A percentile compares a stretch with the other conserved stretches of the same genome.
phyloP scores from a whole-genome alignment of 1,140 invertebrate species.

The Teleogryllus occipitalis region DNA sequence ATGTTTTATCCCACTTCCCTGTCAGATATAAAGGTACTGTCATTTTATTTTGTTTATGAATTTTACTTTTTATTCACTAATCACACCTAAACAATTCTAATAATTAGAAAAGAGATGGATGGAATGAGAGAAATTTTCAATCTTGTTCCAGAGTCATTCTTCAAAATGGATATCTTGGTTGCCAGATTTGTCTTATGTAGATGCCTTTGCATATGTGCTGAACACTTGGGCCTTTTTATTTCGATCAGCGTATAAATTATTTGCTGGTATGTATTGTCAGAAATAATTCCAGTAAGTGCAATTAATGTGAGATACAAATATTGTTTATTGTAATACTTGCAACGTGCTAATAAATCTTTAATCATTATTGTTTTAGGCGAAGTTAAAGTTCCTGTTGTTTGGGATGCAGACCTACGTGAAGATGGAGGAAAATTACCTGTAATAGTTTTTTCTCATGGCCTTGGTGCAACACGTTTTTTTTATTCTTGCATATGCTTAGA shows the following conservation, averaged over 20 bases:
- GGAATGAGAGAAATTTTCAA: background rate
- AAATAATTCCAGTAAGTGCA: background rate
- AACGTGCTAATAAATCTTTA: background rate
- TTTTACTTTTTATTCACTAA: no score
- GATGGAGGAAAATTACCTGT: slow-evolving; percentile 43
- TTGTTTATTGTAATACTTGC: background rate
- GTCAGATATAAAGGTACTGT: slow-evolving; percentile 20
- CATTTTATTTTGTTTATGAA: no score
- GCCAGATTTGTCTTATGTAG: slow-evolving; percentile 44
- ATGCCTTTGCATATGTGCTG: slow-evolving; percentile 45
- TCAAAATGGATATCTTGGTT: slow-evolving; percentile 48
- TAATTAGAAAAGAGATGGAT: no score
- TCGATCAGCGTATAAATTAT: slow-evolving; percentile 39
- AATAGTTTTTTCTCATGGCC: slow-evolving; percentile 58
- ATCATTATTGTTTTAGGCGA: slow-evolving; percentile 31
- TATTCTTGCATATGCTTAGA: slow-evolving; percentile 51
- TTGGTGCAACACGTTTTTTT: slow-evolving; percentile 51
- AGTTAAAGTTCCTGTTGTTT: slow-evolving; percentile 46
- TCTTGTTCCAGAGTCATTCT: slow-evolving; percentile 9
- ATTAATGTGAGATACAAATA: background rate
- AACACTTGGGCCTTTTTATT: slow-evolving; percentile 40
- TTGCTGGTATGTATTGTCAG: slow-evolving; percentile 34
- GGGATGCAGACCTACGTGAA: slow-evolving; percentile 38
- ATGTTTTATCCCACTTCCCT: slow-evolving; percentile 39
- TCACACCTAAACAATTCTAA: no score